These are phyloP conservation scores for Isoperla grammatica DNA, from an alignment of 2,888 invertebrate genomes.

Conservation along the genomic window DNA sequence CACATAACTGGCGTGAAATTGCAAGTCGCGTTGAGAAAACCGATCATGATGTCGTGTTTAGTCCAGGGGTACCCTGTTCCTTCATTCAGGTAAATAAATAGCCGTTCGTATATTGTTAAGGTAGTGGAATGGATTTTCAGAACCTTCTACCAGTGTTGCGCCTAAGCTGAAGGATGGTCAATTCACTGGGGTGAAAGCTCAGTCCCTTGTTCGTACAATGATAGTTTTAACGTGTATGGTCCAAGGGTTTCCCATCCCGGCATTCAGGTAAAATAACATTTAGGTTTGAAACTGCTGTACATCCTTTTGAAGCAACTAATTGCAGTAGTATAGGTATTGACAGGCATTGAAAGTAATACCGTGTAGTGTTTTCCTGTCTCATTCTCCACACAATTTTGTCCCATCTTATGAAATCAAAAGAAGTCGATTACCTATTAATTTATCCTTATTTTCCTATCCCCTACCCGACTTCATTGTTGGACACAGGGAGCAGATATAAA, in stretches of 20 bases:
- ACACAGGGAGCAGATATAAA: too few species aligned
- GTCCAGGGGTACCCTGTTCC: conserved; percentile 37
- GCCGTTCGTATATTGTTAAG: conserved; percentile 36
- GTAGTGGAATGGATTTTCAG: conserved; percentile 26
- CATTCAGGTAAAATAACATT: conserved; percentile 48
- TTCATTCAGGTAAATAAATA: conserved; percentile 32
- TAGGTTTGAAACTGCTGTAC: background rate
- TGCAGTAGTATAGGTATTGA: too few species aligned
- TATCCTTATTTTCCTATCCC: too few species aligned
- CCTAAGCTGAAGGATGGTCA: conserved; percentile 36
- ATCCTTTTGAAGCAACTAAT: too few species aligned
- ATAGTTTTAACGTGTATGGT: conserved; percentile 51
- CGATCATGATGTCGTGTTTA: conserved; percentile 51
- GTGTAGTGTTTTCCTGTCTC: too few species aligned
- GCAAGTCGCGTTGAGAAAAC: conserved; percentile 45
- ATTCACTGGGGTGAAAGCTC: conserved; percentile 34
- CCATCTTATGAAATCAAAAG: too few species aligned
- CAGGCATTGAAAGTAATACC: too few species aligned
- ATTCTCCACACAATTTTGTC: too few species aligned
- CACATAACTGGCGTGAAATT: conserved; percentile 22
- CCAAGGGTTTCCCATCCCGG: conserved; percentile 50
- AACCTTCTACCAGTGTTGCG: conserved; percentile 35
- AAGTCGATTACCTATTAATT: too few species aligned
- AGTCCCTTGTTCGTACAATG: conserved; percentile 35
- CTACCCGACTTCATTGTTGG: too few species aligned